These are phyloP conservation scores for Oxyruncus cristatus DNA, from an alignment of 2,113 vertebrate genomes.

Conservation along the genomic window DNA sequence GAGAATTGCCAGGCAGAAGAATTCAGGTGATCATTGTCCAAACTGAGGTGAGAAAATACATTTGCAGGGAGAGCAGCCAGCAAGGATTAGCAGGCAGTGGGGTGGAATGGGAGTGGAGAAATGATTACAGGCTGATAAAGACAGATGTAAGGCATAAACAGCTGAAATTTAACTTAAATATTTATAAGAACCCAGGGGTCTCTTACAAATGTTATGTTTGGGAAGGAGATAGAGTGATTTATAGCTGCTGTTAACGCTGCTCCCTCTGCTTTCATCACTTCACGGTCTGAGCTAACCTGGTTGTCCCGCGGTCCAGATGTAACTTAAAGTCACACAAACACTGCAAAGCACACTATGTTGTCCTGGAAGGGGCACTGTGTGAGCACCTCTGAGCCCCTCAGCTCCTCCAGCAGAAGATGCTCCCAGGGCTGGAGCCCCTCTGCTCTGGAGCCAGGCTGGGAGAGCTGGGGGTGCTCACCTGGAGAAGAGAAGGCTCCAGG, in stretches of 20 bases:
- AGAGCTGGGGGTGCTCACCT: not conserved
- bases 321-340: not conserved
- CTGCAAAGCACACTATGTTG: fast-evolving
- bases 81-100: slow-evolving; percentile 19
- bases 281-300: not conserved
- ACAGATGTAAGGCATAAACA: slow-evolving; percentile 54
- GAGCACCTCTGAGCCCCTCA: not conserved
- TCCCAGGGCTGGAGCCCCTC: not conserved
- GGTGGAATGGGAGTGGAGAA: not conserved
- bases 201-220: slow-evolving; percentile 47
- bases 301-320: not conserved
- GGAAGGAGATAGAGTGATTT: slow-evolving; percentile 57
- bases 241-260: not conserved
- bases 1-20: not conserved
- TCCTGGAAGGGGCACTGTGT: not conserved
- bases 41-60: slow-evolving; percentile 2
- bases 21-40: not conserved
- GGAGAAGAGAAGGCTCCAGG: not conserved
- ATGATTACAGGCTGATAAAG: slow-evolving; percentile 19
- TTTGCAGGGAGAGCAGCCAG: slow-evolving; percentile 26
- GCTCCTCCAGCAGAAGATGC: not conserved
- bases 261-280: not conserved
- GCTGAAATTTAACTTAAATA: slow-evolving; percentile 54
- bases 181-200: slow-evolving; percentile 25
- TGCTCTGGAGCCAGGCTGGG: not conserved